Base-by-base conservation (phyloP, 2,797 vertebrate genomes). In the Acanthurus leucopareius region DNA sequence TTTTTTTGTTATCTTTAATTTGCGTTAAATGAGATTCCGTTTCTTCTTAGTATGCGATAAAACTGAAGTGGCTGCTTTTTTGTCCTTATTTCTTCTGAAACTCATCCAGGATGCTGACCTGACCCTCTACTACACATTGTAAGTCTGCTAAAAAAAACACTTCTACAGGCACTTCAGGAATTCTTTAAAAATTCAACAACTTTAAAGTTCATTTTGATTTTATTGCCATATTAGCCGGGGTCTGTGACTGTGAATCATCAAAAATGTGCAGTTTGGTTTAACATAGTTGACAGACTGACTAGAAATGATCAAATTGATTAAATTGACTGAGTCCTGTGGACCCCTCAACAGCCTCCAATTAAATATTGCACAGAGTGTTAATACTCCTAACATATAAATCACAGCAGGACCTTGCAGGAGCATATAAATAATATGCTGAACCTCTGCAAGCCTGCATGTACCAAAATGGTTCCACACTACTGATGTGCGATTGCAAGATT, bases 271-370 rank as follows among this genome's bases (percentile, higher is more conserved):
- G 28, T 72, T 75, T 58, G 59, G 58, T 86, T 79, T 73, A 80
- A 73, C 40, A 78, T 66, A 69, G 25, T 56, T 53, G 65, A 62
- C 58, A 74, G 75, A 40, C 48, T 17, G 59, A 78, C 74, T 40
- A 51, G 51, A 85, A 84, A 72, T 16, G 2, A 73, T 75, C 35
- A 35, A 58, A 83, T 13, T 84, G 63, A 80, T 79, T 65, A 67
- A 74, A 80, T 56, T 35, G 64, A 66, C 22, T 0, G 1, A 45
- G 69, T 73, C 75, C 74, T 71, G 68, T 69, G 48, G 56, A 72
- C 53, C 77, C 51, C 9, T 44, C 56, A 35, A 44, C 56, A 79
- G 66, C 68, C 57, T 66, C 65, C 22, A 68, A 74, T 85, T 56
- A 78, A 76, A 71, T 64, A n/a, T 11, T 58, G 49, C 57, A 49